phyloP scores from a whole-genome alignment of 2,888 invertebrate genomes.

The Rhamphomyia laevipes region DNA sequence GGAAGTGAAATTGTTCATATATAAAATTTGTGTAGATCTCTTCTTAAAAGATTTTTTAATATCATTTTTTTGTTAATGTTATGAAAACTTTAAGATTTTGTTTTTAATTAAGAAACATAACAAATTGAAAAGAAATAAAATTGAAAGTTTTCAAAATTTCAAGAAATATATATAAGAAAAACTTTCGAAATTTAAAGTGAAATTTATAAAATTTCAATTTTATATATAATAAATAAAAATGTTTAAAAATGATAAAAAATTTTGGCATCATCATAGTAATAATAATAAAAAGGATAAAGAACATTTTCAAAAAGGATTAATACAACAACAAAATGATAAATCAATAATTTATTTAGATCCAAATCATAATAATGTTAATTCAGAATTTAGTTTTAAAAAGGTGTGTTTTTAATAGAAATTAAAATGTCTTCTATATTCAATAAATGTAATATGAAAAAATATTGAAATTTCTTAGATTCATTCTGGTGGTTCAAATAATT shows the following conservation, averaged over 20 bases:
- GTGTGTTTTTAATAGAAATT: background rate
- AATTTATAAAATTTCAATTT: background rate
- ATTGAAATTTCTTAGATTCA: background rate
- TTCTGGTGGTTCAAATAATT: background rate
- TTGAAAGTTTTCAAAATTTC: too few species aligned
- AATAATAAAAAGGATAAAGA: background rate
- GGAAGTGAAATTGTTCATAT: too few species aligned
- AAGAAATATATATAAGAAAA: background rate
- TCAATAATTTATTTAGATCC: background rate
- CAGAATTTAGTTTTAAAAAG: background rate
- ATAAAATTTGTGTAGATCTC: too few species aligned
- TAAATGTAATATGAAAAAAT: background rate
- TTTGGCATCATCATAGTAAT: background rate
- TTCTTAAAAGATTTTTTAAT: too few species aligned
- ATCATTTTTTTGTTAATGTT: too few species aligned
- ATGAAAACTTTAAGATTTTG: too few species aligned
- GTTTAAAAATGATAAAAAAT: conserved; percentile 2
- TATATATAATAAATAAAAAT: background rate
- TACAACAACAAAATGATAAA: background rate
- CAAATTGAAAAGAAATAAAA: too few species aligned
- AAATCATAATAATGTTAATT: background rate
- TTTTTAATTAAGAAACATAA: too few species aligned
- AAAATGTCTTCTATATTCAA: background rate
- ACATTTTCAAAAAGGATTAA: background rate
- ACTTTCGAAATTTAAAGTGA: background rate